Evolutionary conservation across 2,888 invertebrate species (phyloP), one percentile per base, ranked within the genome.

Genomic region (Microctonus hyperodae): DNA sequence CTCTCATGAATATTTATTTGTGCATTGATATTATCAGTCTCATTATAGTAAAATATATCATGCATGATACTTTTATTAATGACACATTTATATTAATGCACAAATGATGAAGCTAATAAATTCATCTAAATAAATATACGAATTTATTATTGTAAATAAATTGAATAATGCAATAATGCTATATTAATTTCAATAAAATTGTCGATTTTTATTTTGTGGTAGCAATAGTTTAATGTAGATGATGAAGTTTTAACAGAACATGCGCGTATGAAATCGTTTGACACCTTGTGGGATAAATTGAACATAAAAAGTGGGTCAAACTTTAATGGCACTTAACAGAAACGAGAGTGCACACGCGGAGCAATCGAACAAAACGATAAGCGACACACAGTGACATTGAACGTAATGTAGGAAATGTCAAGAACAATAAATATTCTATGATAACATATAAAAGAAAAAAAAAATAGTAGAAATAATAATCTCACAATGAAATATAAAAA

Each of bases 271-370:
- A 69, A 69, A 31, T 33, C 70, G 64, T 64, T 57, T 68, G 51
- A 23, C 68, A 37, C 31, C 40, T 62, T 50, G 68, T 63, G 61
- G 28, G 67, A 69, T 69, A 72, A 72, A 74, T 74, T 71, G 69
- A 68, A 69, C 60, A 44, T 4, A 69, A 73, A 73, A 76, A 76
- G 69, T 75, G 55, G 75, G 75, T 72, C 71, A 73, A 73, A 75
- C 69, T 73, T 58, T 63, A 69, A 70, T 67, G 61, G 69, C 64
- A 64, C 60, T 31, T 63, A 62, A 63, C 69, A 50, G 57, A 44
- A 44, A 44, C 64, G 69, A 68, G 68, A 66, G 61, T 69, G 53
- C 44, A 44, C 44, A 44, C 20, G 44, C 20, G 1, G 44, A 37
- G 9, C 56, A 50, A 51, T 63, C 31, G 44, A 64, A 56, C 48